Conservation (phyloP, 2,797 vertebrate genomes). For the Hyperoplus lanceolatus region DNA sequence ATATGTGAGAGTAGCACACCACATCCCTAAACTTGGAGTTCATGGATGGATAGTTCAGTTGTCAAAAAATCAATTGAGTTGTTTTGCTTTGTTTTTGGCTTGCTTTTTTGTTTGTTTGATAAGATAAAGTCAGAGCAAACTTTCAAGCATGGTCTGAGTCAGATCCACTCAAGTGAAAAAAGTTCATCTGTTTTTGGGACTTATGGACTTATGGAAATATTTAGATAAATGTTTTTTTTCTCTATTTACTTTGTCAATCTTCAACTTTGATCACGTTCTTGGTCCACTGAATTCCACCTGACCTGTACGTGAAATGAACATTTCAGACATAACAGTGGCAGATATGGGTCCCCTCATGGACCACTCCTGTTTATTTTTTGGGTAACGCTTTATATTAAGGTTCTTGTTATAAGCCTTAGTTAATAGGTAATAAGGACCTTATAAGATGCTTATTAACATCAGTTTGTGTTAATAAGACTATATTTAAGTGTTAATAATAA, state of each 20-base stretch:
- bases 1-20: conserved; percentile 50
- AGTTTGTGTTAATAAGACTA: too few relatives aligned
- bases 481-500: too few relatives aligned
- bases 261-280: neutral
- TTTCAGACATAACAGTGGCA: too few relatives aligned
- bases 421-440: too few relatives aligned
- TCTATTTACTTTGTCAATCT: neutral
- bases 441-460: too few relatives aligned
- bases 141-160: neutral
- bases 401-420: too few relatives aligned
- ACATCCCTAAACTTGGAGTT: conserved; percentile 12
- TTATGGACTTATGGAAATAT: conserved; percentile 15
- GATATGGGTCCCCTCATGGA: too few relatives aligned
- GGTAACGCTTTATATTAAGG: too few relatives aligned
- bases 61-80: conserved; percentile 6
- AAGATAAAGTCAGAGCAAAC: conserved; percentile 5
- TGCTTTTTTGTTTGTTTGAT: neutral
- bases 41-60: conserved; percentile 28
- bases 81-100: neutral
- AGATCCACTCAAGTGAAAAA: conserved; percentile 14
- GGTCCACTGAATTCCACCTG: conserved; percentile 8
- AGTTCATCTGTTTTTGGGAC: conserved; percentile 18
- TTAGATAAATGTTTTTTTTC: conserved; percentile 12
- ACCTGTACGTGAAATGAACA: too few relatives aligned
- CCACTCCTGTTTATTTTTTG: too few relatives aligned